Evolutionary conservation across 1,140 invertebrate species (phyloP), one percentile per base, ranked within the genome.

Genomic region (Chironomus striatipennis): DNA sequence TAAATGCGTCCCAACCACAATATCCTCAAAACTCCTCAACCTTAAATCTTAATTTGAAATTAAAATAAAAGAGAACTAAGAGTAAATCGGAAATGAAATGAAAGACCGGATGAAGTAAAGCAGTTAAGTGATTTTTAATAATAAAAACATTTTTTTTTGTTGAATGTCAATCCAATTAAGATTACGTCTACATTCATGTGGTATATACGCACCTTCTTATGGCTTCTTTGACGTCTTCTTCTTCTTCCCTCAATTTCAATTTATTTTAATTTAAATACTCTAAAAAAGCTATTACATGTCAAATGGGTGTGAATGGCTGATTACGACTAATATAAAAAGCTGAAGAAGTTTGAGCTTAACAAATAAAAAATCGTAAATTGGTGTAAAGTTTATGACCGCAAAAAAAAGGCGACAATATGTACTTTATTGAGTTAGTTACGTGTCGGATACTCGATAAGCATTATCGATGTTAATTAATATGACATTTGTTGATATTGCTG

Each of bases 151-250:
- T n/a, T 34, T 34, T n/a, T 34, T 34, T 34, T 34, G 24, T 34
- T 57, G 47, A 57, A 70, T 70, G 65, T 70, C 65, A 70, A 70
- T 70, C 18, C 65, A 70, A 70, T 70, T 70, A 70, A 70, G 65
- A 70, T 70, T 70, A 70, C 17, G 18, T 57, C 12, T 57, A 15
- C 15, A 12, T 57, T 15, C n/a, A n/a, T 57, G 47, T n/a, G 47
- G 47, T 57, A 1, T 57, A 5, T 34, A 57, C 47, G 47, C 47
- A 57, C 12, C 47, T n/a, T 15, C 12, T n/a, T 34, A 34, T 57
- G 47, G 47, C 47, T 57, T 57, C 47, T 57, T 57, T 57, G 9
- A 12, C 43, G 43, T 47, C 15, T 47, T n/a, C 24, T 34, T 34
- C 24, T 34, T 34, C 24, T 34, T 34, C 24, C 24, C 24, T 34